Evolutionary conservation across 2,113 vertebrate genomes (phyloP).

Genomic region (Ibidorhyncha struthersii): DNA sequence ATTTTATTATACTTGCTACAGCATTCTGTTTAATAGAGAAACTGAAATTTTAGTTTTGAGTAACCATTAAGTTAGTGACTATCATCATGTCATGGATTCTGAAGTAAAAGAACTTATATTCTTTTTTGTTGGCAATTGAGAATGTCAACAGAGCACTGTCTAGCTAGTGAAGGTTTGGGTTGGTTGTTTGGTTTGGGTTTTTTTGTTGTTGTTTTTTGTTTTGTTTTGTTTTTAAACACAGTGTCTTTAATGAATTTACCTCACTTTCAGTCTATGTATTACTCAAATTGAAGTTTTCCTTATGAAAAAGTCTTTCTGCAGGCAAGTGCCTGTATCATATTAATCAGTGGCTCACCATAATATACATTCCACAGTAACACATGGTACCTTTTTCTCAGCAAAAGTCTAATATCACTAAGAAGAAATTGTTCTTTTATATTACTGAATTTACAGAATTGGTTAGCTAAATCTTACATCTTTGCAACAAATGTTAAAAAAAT

Average conservation of each 20-base stretch:
- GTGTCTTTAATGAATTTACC: slow-evolving; percentile 23
- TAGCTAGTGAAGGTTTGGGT: not conserved
- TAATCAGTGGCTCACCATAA: not conserved
- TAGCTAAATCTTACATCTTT: not conserved
- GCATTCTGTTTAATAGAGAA: slow-evolving; percentile 42
- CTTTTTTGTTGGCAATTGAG: not conserved
- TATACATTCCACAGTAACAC: not conserved
- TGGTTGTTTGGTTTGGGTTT: not conserved
- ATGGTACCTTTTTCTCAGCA: slow-evolving; percentile 19
- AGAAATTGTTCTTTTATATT: not conserved
- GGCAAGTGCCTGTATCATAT: slow-evolving; percentile 11
- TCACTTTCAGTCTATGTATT: slow-evolving; percentile 33
- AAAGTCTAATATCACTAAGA: slow-evolving; percentile 12
- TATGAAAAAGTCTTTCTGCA: slow-evolving; percentile 31
- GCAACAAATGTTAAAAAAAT: slow-evolving; percentile 22
- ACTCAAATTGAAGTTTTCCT: slow-evolving; percentile 50
- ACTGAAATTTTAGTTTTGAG: slow-evolving; percentile 51
- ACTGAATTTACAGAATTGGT: slow-evolving; percentile 1
- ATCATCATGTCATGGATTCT: slow-evolving; percentile 50
- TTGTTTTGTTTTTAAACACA: not conserved
- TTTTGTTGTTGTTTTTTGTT: not conserved
- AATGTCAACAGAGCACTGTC: not conserved
- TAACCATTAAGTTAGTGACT: slow-evolving; percentile 35
- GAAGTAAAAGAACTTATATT: slow-evolving; percentile 66
- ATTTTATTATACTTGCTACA: slow-evolving; percentile 13